A percentile compares a stretch with the other conserved stretches of the same genome.
Evolutionary conservation across 2,888 invertebrate genomes (phyloP).

Genomic region (Dendrolimus pini): DNA sequence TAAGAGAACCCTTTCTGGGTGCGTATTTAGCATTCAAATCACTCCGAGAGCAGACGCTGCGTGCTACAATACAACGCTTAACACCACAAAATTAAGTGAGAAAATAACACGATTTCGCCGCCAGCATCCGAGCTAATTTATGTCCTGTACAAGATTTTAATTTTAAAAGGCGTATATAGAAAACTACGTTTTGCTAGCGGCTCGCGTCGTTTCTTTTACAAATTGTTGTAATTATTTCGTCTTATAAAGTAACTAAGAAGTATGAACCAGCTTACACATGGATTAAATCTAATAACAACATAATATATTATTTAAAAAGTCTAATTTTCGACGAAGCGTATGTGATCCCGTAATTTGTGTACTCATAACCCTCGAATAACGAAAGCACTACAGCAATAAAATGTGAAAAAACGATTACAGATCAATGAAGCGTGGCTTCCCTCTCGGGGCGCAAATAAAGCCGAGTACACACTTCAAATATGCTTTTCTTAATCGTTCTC

Average conservation of each 20-base stretch:
- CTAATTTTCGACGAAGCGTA: conserved; percentile 41
- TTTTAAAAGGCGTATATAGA: conserved; percentile 23
- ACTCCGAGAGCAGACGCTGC: conserved; percentile 47
- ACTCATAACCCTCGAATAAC: conserved; percentile 57
- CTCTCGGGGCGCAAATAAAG: conserved; percentile 71
- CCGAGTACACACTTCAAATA: conserved; percentile 75
- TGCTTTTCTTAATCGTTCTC: conserved; percentile 78
- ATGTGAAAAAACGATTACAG: conserved; percentile 72
- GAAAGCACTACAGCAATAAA: conserved; percentile 55
- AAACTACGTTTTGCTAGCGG: no score
- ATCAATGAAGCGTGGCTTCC: conserved; percentile 73
- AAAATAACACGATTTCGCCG: conserved; percentile 52
- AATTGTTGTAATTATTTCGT: no score
- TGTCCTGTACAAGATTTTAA: conserved; percentile 42
- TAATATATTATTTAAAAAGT: no score
- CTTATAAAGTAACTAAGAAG: no score
- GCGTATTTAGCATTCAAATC: conserved; percentile 69
- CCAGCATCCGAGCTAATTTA: conserved; percentile 37
- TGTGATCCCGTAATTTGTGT: conserved; percentile 34
- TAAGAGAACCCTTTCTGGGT: conserved; percentile 57
- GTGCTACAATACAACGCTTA: conserved; percentile 60
- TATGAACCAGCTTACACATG: no score
- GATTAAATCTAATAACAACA: no score
- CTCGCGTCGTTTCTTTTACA: no score
- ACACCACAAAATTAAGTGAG: conserved; percentile 61